Conservation (phyloP, 2,113 vertebrate species). For the Pseudopodoces humilis region DNA sequence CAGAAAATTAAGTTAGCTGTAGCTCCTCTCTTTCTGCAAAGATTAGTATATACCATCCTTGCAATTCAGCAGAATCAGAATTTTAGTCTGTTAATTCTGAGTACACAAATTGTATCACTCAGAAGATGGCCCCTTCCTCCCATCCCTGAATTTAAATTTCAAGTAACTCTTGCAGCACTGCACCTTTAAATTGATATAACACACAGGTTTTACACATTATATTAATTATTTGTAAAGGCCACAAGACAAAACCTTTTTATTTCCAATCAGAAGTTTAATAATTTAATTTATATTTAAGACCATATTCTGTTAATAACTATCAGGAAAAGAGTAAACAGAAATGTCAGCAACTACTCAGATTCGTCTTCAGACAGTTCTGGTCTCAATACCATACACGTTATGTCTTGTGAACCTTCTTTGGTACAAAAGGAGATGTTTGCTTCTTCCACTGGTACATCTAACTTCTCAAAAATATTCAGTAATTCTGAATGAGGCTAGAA, state of each 20-base stretch:
- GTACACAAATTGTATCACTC: background rate
- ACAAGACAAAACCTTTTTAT: slow-evolving; percentile 45
- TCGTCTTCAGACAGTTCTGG: background rate
- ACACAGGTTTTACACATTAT: background rate
- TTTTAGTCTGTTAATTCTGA: background rate
- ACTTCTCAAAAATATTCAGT: background rate
- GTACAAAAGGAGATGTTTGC: slow-evolving; percentile 49
- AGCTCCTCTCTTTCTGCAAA: background rate
- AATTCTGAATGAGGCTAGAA: background rate
- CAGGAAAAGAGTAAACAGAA: background rate
- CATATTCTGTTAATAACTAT: background rate
- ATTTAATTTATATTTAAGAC: background rate
- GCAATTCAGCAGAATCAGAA: background rate
- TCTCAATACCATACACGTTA: background rate
- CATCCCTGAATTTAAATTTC: background rate
- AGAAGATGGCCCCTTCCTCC: background rate
- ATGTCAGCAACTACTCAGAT: background rate
- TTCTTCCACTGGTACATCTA: slow-evolving; percentile 68
- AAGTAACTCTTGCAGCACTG: slow-evolving; percentile 32
- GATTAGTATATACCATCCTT: background rate
- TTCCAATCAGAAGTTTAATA: background rate
- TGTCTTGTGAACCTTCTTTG: slow-evolving; percentile 68
- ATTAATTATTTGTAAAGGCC: slow-evolving; percentile 35
- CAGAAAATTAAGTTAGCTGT: background rate
- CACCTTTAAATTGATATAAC: background rate